A percentile compares a stretch with the other conserved stretches of the same genome.
These are phyloP conservation scores for Hypena proboscidalis DNA, from an alignment of 2,888 invertebrate genomes.

Conservation along the genomic window DNA sequence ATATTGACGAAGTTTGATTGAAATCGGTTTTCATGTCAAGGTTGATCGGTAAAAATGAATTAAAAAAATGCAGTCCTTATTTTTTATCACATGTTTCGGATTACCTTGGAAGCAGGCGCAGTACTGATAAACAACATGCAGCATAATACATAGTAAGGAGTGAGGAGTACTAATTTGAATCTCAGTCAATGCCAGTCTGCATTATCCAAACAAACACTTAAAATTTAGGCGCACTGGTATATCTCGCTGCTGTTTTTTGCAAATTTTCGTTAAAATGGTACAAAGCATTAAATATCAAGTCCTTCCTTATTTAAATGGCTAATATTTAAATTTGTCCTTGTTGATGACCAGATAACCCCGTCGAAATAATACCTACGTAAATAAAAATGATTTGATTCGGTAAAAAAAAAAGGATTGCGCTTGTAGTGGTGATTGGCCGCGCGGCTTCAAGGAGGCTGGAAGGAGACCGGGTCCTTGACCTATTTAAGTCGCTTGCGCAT, in stretches of 20 bases:
- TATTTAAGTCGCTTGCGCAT: conserved; percentile 58
- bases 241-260: conserved; percentile 12
- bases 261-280: conserved; percentile 21
- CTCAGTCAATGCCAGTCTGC: background rate
- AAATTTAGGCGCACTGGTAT: conserved; percentile 12
- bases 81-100: no score
- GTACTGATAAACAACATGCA: no score
- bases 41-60: no score
- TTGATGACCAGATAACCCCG: conserved; percentile 73
- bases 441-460: conserved; percentile 78
- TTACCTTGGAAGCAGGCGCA: no score
- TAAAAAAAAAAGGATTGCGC: conserved; percentile 69
- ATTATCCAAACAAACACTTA: conserved; percentile 22
- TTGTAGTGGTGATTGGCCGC: conserved; percentile 78
- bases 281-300: conserved; percentile 30
- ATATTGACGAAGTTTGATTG: no score
- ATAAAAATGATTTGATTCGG: conserved; percentile 83
- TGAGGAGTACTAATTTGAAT: no score
- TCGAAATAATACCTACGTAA: conserved; percentile 74
- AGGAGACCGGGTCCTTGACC: conserved; percentile 82
- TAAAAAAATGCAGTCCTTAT: no score
- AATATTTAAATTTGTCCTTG: conserved; percentile 71
- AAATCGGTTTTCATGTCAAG: no score
- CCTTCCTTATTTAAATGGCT: conserved; percentile 51
- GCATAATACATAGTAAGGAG: no score